phyloP scores from a whole-genome alignment of 2,888 invertebrate species.

The Malthinus flaveolus region DNA sequence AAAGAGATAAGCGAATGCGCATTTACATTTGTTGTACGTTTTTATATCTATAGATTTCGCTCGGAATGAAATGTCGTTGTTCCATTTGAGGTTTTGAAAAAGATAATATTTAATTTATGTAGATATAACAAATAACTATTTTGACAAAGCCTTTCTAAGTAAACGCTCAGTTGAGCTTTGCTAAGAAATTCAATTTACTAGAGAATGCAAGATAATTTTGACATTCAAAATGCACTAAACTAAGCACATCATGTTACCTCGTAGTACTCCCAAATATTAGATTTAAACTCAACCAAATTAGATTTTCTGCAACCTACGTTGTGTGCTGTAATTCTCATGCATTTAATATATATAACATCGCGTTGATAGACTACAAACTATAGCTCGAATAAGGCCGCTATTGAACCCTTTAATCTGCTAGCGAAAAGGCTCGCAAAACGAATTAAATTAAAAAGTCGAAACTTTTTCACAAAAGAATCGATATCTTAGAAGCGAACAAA shows the following conservation, averaged over 20 bases:
- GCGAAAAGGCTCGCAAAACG: too few species aligned
- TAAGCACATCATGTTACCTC: neutral
- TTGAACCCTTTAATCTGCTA: neutral
- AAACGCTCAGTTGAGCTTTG: too few species aligned
- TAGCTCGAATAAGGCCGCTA: neutral
- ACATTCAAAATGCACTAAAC: neutral
- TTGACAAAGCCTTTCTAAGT: neutral
- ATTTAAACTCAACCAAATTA: neutral
- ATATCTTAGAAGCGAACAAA: slow-evolving; percentile 20
- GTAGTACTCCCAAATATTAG: neutral
- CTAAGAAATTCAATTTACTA: neutral
- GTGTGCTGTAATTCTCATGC: neutral
- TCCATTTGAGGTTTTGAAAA: neutral
- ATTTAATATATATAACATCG: slow-evolving; percentile 1
- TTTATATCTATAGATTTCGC: neutral
- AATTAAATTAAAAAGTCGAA: neutral
- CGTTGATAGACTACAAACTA: neutral
- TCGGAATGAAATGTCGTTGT: too few species aligned
- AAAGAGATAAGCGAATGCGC: neutral
- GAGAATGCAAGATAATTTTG: neutral
- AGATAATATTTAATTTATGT: neutral
- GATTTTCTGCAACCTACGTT: neutral
- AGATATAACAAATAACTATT: neutral
- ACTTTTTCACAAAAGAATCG: neutral
- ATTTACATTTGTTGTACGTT: neutral